phyloP scores from a whole-genome alignment of 2,797 vertebrate species.

The Hybognathus amarus region DNA sequence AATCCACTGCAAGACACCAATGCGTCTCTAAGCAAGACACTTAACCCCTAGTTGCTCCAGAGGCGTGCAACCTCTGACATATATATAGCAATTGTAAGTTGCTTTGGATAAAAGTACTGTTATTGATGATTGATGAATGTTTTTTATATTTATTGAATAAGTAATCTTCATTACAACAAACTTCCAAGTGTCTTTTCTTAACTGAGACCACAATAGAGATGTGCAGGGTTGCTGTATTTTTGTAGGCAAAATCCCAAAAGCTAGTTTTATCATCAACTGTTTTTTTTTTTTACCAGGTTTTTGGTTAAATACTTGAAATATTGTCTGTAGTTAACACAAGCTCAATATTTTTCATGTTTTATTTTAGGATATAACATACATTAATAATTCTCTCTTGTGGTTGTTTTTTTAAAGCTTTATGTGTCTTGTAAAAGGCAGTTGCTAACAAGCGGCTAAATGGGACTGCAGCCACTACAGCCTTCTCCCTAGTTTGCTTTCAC shows the following conservation, averaged over 20 bases:
- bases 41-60: no score
- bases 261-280: no score
- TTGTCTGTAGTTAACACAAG: neutral
- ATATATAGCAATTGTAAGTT: no score
- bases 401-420: neutral
- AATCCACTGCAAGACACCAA: no score
- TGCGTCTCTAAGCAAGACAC: no score
- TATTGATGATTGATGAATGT: neutral
- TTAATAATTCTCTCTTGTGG: neutral
- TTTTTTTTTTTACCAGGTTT: no score
- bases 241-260: neutral
- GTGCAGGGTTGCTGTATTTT: neutral
- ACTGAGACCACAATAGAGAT: neutral
- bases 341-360: neutral
- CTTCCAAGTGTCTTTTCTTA: neutral
- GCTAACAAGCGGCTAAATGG: neutral
- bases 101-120: no score
- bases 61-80: no score
- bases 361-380: neutral
- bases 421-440: neutral
- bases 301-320: neutral
- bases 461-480: neutral
- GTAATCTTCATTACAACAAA: neutral
- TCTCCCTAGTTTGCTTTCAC: no score
- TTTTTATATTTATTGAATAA: neutral